Conservation (phyloP, 2,797 vertebrate species). For the Oreonectes daqikongensis region DNA sequence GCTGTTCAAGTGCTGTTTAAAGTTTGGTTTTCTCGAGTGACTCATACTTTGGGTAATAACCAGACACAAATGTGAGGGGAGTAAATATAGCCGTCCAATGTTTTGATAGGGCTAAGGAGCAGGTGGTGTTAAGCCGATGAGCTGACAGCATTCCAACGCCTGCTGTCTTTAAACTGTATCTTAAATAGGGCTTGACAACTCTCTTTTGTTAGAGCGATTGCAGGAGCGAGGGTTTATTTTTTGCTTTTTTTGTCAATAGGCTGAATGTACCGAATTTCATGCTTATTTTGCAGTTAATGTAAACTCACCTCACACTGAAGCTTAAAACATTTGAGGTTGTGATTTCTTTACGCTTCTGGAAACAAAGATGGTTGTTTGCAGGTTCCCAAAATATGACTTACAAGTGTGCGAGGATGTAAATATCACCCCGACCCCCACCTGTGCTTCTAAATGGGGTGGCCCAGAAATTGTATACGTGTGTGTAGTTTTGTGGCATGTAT, state of each 20-base stretch:
- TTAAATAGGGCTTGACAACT: constrained; percentile 61
- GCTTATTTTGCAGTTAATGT: neutral
- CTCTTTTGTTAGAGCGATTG: constrained; percentile 24
- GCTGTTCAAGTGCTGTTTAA: constrained; percentile 63
- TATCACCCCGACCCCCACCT: constrained; percentile 26
- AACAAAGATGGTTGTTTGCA: constrained; percentile 11
- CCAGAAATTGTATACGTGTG: constrained; percentile 52
- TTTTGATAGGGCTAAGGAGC: constrained; percentile 66
- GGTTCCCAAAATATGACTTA: neutral
- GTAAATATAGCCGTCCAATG: constrained; percentile 61
- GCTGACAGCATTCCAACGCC: constrained; percentile 62
- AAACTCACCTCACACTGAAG: neutral
- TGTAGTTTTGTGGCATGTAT: constrained; percentile 54
- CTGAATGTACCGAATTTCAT: constrained; percentile 51
- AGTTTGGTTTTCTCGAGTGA: constrained; percentile 69
- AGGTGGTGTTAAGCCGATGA: constrained; percentile 69
- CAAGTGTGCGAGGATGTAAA: constrained; percentile 48
- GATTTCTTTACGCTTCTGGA: neutral
- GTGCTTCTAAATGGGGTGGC: constrained; percentile 52
- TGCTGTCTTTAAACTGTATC: constrained; percentile 58
- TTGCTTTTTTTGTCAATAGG: constrained; percentile 47
- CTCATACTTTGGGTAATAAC: constrained; percentile 69
- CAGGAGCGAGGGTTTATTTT: neutral
- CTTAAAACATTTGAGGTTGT: constrained; percentile 4
- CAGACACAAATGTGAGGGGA: constrained; percentile 63